Evolutionary conservation across 2,888 invertebrate species (phyloP).

Genomic region (Harmothoe impar): DNA sequence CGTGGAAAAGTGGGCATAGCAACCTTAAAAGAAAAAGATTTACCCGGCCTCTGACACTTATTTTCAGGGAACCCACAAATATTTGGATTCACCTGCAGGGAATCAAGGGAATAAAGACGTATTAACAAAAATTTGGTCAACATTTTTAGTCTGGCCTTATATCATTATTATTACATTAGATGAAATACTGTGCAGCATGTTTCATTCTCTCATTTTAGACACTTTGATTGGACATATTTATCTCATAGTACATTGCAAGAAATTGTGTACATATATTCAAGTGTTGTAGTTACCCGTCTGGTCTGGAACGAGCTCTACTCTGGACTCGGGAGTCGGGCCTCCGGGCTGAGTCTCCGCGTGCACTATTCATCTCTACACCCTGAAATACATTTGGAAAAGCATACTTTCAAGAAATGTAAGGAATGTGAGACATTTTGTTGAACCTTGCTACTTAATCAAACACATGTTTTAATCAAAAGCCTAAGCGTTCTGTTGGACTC

Average conservation of each 20-base stretch:
- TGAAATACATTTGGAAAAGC: too few species aligned
- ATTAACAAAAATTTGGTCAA: not conserved
- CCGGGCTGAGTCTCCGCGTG: not conserved
- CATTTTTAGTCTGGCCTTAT: not conserved
- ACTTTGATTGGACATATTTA: too few species aligned
- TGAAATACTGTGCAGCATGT: not conserved
- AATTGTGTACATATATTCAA: not conserved
- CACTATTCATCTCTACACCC: not conserved
- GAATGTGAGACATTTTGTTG: not conserved
- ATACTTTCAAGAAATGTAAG: too few species aligned
- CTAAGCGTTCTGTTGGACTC: not conserved
- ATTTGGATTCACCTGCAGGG: too few species aligned
- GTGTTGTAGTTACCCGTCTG: conserved; percentile 4
- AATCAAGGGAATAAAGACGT: not conserved
- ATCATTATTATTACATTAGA: not conserved
- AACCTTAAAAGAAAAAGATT: too few species aligned
- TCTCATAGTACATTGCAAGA: too few species aligned
- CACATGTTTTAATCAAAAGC: not conserved
- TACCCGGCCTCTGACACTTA: too few species aligned
- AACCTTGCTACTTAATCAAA: not conserved
- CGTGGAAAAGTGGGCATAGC: too few species aligned
- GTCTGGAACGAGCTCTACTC: not conserved
- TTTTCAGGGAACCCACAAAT: too few species aligned
- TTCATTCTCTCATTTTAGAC: too few species aligned
- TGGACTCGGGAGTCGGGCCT: not conserved